These are phyloP conservation scores for Acanthococcus lagerstroemiae DNA, from an alignment of 2,888 invertebrate species.

Conservation along the genomic window DNA sequence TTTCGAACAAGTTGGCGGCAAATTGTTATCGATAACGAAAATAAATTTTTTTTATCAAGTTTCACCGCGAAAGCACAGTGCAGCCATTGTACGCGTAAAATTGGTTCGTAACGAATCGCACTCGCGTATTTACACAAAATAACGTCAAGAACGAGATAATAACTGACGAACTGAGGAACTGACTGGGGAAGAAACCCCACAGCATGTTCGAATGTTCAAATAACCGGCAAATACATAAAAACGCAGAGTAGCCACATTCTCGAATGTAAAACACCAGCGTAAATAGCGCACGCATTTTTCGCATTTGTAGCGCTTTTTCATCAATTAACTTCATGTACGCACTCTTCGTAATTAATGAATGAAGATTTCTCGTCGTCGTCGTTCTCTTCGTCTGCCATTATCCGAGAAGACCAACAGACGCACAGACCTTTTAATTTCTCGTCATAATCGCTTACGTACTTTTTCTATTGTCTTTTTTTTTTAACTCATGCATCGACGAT, in stretches of 20 bases:
- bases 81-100: background rate
- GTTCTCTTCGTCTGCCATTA: no score
- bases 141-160: slow-evolving; percentile 23
- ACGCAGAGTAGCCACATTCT: slow-evolving; percentile 30
- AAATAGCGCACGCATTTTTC: background rate
- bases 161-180: slow-evolving; percentile 24
- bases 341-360: no score
- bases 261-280: slow-evolving; percentile 16
- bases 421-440: no score
- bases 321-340: no score
- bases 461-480: no score
- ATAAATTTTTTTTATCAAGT: background rate
- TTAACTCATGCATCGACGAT: no score
- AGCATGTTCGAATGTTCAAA: slow-evolving; percentile 25
- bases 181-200: slow-evolving; percentile 27
- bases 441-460: no score
- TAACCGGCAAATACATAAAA: slow-evolving; percentile 30
- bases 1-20: background rate
- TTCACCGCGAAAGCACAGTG: background rate
- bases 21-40: background rate
- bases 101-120: background rate
- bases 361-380: no score
- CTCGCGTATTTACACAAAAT: slow-evolving; percentile 4
- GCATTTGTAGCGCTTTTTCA: background rate
- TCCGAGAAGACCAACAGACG: no score